phyloP scores from a whole-genome alignment of 2,113 vertebrate species.

The Meleagris gallopavo region DNA sequence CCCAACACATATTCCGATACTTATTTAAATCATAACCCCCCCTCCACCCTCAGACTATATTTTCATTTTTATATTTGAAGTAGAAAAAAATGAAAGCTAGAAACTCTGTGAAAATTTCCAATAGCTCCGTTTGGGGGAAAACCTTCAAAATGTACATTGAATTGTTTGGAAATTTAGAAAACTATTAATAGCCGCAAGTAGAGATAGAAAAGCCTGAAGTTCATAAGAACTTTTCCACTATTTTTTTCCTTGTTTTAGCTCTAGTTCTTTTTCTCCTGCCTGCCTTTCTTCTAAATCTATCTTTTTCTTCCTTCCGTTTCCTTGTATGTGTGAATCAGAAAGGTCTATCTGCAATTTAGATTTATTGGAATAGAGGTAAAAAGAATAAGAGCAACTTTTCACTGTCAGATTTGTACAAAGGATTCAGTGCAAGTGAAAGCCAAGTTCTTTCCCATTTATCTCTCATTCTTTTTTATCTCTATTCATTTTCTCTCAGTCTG shows the following conservation, averaged over 20 bases:
- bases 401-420: constrained; percentile 52
- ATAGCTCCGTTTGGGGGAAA: background rate
- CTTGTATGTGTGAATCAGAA: constrained; percentile 29
- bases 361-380: constrained; percentile 52
- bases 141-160: background rate
- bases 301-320: constrained; percentile 11
- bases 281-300: background rate
- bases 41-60: background rate
- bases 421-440: constrained; percentile 36
- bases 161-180: background rate
- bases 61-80: background rate
- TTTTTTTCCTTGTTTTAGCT: background rate
- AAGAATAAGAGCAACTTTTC: constrained; percentile 55
- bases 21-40: background rate
- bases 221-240: background rate
- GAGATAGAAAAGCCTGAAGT: background rate
- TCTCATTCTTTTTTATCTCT: constrained; percentile 49
- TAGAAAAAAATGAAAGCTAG: background rate
- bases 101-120: background rate
- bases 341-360: constrained; percentile 65
- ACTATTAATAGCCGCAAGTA: background rate
- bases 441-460: constrained; percentile 37
- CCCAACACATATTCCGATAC: background rate
- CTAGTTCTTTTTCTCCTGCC: background rate
- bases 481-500: constrained; percentile 14